These are phyloP conservation scores for Prosapia bicincta DNA, from an alignment of 2,888 invertebrate species.

Conservation along the genomic window DNA sequence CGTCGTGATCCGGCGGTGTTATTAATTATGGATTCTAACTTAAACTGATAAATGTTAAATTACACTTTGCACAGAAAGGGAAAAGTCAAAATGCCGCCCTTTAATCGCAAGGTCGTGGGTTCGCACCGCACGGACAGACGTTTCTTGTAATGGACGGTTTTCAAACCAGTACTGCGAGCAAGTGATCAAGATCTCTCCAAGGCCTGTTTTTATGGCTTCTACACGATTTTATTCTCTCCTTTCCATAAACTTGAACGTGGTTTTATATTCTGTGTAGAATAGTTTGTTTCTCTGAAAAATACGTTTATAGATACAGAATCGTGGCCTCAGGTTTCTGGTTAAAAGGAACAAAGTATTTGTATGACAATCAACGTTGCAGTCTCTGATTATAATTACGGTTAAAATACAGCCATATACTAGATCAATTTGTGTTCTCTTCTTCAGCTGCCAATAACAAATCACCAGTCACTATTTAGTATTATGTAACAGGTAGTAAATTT, in stretches of 20 bases:
- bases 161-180: neutral
- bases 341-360: no score
- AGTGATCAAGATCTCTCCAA: neutral
- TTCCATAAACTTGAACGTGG: neutral
- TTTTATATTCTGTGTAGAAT: neutral
- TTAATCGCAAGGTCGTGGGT: constrained; percentile 2
- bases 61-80: neutral
- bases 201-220: neutral
- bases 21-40: neutral
- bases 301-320: no score
- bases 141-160: neutral
- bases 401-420: no score
- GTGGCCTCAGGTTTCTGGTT: no score
- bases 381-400: no score
- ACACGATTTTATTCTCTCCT: neutral
- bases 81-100: neutral
- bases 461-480: no score
- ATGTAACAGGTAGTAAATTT: no score
- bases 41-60: neutral
- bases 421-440: no score
- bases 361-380: no score
- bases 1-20: neutral
- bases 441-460: no score
- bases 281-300: no score
- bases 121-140: neutral